Evolutionary conservation across 2,888 invertebrate genomes (phyloP).

Genomic region (Cataglyphis albicans): DNA sequence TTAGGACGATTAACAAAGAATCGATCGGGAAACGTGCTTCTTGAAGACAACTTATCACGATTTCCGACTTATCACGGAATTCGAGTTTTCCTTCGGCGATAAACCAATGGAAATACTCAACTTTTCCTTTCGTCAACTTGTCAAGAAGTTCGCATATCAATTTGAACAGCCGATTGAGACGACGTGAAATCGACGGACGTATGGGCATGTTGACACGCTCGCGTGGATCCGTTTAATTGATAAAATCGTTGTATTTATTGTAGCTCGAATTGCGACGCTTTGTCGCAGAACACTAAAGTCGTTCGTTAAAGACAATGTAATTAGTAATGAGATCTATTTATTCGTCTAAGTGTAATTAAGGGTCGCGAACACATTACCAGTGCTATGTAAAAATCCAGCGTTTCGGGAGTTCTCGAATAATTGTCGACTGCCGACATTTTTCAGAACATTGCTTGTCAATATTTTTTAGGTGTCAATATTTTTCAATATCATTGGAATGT

Average conservation of each 20-base stretch:
- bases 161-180: not conserved
- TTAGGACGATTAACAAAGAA: not conserved
- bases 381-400: slow-evolving; percentile 66
- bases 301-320: slow-evolving; percentile 66
- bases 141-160: slow-evolving; percentile 12
- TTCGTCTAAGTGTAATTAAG: slow-evolving; percentile 72
- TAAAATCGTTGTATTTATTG: slow-evolving; percentile 70
- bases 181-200: slow-evolving; percentile 11
- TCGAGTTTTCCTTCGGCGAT: not conserved
- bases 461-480: not conserved
- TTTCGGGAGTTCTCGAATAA: slow-evolving; percentile 25
- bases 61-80: not conserved
- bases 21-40: slow-evolving; percentile 11
- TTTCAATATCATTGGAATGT: not conserved
- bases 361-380: slow-evolving; percentile 70
- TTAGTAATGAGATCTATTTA: slow-evolving; percentile 75
- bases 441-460: not conserved
- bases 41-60: not conserved
- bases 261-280: slow-evolving; percentile 39
- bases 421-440: slow-evolving; percentile 1
- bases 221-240: slow-evolving; percentile 53
- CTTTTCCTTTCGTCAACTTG: not conserved
- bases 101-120: not conserved
- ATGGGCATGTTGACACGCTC: not conserved
- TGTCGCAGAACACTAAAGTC: slow-evolving; percentile 46